Base-by-base conservation (phyloP, 2,888 invertebrate genomes). In the Nesidiocoris tenuis region DNA sequence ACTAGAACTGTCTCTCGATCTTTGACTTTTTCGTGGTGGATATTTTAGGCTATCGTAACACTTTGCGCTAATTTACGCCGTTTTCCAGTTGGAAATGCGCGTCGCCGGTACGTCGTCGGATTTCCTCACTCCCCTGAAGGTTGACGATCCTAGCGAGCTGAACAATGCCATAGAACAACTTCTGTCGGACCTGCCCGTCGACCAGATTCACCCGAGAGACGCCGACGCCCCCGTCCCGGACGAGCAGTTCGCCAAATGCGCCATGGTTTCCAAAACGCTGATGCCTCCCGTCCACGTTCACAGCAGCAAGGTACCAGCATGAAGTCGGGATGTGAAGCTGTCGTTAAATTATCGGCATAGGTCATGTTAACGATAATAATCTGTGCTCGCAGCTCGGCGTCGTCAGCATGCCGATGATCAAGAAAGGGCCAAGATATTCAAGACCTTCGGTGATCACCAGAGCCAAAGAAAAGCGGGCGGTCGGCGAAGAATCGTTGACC, bases 111-210 rank as follows among this genome's bases (percentile, higher is more conserved):
- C 21, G 17, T 65, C 65, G 12, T 70, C 68, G 19, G 25, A 61
- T 18, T 7, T 71, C 7, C 24, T 72, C 63, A 54, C 24, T n/a
- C 72, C 77, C 1, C 39, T 77, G 9, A 56, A 74, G 7, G 71
- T 71, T 0, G 91, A 92, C 82, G 90, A 92, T 84, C 91, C 91
- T 0, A 86, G 87, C 77, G 86, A 89, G 76, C 82, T 93, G 70
- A 90, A 92, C 81, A 87, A 88, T 71, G 92, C 91, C 70, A 89
- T 94, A 54, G 87, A 90, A 81, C 89, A 91, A 81, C 84, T 94
- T 59, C 87, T 90, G 78, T 87, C 88, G 78, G 83, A 83, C 75
- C 79, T 85, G 18, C 70, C 75, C 21, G 56, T 39, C 23, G 76
- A 74, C 19, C 61, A 66, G 39, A 70, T 66, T 23, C 71, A 66